Conservation (phyloP, 2,888 invertebrate species). For the Macaria liturata region DNA sequence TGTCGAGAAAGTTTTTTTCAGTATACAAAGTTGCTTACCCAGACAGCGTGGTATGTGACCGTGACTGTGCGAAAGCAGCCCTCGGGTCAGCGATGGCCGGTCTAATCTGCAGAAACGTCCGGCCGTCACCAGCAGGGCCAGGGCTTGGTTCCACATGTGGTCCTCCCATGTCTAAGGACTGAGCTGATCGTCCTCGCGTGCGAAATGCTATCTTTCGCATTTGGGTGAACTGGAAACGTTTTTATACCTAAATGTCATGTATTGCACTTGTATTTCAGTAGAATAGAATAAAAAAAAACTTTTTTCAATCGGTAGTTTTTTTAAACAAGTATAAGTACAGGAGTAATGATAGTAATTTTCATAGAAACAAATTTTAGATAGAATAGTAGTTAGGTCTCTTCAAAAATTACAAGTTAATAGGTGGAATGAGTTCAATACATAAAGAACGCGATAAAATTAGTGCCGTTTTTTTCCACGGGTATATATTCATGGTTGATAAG, state of each 20-base stretch:
- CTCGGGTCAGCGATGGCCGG: conserved; percentile 73
- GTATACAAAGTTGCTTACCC: conserved; percentile 46
- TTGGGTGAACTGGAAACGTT: conserved; percentile 45
- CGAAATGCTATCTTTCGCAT: conserved; percentile 76
- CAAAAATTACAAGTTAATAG: too few relatives aligned
- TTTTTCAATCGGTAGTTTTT: not conserved
- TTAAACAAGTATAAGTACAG: too few relatives aligned
- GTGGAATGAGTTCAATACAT: too few relatives aligned
- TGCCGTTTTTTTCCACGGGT: too few relatives aligned
- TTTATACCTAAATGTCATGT: not conserved
- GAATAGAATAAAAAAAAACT: not conserved
- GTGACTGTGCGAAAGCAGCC: conserved; percentile 52
- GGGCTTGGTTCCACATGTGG: conserved; percentile 54
- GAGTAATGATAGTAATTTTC: too few relatives aligned
- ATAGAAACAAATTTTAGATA: too few relatives aligned
- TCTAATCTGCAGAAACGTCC: conserved; percentile 72
- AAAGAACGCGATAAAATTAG: too few relatives aligned
- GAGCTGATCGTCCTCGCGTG: conserved; percentile 75
- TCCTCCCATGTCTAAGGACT: conserved; percentile 68
- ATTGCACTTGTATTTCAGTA: not conserved
- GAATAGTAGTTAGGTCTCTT: too few relatives aligned
- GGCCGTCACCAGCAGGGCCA: conserved; percentile 65
- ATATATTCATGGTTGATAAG: too few relatives aligned
- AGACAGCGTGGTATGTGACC: conserved; percentile 79
- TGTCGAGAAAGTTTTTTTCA: too few relatives aligned